These are phyloP conservation scores for Odontocolon sp. DNA, from an alignment of 2,888 invertebrate genomes.

Conservation along the genomic window DNA sequence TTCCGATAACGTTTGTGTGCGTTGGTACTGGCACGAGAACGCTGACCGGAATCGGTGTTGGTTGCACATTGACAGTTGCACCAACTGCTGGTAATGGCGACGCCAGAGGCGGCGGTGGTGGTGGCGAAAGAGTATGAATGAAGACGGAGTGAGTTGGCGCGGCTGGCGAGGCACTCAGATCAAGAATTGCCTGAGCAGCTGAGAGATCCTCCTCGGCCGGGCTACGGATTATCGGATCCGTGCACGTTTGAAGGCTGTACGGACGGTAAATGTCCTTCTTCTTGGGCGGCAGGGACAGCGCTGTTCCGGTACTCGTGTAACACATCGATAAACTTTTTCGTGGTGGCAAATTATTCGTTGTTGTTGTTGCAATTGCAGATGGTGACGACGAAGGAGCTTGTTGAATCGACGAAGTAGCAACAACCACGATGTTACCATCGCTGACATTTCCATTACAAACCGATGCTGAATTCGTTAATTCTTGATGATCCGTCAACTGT, in stretches of 20 bases:
- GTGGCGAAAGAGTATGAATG: constrained; percentile 83
- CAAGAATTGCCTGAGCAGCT: constrained; percentile 94
- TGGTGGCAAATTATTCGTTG: constrained; percentile 69
- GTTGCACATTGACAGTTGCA: constrained; percentile 45
- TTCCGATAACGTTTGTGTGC: constrained; percentile 68
- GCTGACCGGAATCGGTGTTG: constrained; percentile 74
- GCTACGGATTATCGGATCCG: constrained; percentile 82
- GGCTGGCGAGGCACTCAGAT: constrained; percentile 93
- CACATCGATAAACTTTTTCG: constrained; percentile 90
- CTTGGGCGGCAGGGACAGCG: constrained; percentile 92
- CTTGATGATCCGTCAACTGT: constrained; percentile 45
- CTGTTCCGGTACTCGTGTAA: constrained; percentile 92
- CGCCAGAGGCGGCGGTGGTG: constrained; percentile 75
- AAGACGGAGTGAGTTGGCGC: constrained; percentile 78
- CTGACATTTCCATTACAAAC: constrained; percentile 7
- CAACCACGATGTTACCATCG: constrained; percentile 76
- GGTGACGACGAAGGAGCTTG: constrained; percentile 64
- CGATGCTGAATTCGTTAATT: background rate
- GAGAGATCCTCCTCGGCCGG: constrained; percentile 92
- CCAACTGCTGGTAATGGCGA: constrained; percentile 57
- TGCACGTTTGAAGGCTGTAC: constrained; percentile 85
- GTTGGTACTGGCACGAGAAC: constrained; percentile 76
- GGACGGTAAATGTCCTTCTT: constrained; percentile 96
- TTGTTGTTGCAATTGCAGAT: constrained; percentile 66
- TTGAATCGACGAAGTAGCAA: constrained; percentile 56